A percentile compares a stretch with the other conserved stretches of the same genome.
These are phyloP conservation scores for Pelobates cultripes DNA, from an alignment of 2,797 vertebrate genomes.

Conservation along the genomic window DNA sequence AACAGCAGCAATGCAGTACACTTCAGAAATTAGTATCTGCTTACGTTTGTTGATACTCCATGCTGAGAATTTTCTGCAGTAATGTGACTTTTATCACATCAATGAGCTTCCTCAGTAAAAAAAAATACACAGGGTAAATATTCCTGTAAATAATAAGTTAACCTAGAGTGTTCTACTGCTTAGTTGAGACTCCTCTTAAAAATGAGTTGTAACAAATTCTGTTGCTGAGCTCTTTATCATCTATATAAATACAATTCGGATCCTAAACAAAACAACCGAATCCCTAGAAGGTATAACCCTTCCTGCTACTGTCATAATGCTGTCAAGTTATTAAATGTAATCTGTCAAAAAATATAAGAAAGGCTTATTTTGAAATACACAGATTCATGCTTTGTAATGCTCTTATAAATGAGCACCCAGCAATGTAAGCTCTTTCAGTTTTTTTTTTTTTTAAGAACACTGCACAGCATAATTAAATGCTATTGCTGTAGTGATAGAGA, in stretches of 20 bases:
- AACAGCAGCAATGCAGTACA: not conserved
- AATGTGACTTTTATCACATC: not conserved
- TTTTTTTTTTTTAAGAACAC: not conserved
- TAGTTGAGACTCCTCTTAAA: not conserved
- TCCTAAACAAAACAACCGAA: not conserved
- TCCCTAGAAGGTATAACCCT: not conserved
- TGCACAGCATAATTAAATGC: not conserved
- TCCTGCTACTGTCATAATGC: conserved; percentile 2
- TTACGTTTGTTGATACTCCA: not conserved
- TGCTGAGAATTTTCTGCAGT: not conserved
- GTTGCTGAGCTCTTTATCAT: not conserved
- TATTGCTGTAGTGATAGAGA: not conserved
- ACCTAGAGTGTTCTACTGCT: not conserved
- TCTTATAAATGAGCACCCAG: conserved; percentile 31
- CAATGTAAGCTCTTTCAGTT: not conserved
- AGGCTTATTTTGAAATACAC: conserved; percentile 69
- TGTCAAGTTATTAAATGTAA: conserved; percentile 22
- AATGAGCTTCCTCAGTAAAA: not conserved
- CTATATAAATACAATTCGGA: not conserved
- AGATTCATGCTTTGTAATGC: conserved; percentile 64
- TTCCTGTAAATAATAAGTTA: not conserved
- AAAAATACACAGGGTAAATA: not conserved
- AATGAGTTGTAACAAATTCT: not conserved
- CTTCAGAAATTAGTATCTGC: not conserved
- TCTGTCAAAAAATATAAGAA: conserved; percentile 58